Percentiles rank a stretch among this genome's conserved stretches.
These are phyloP conservation scores for Bimastos eiseni DNA, from an alignment of 2,888 invertebrate genomes.

Conservation along the genomic window DNA sequence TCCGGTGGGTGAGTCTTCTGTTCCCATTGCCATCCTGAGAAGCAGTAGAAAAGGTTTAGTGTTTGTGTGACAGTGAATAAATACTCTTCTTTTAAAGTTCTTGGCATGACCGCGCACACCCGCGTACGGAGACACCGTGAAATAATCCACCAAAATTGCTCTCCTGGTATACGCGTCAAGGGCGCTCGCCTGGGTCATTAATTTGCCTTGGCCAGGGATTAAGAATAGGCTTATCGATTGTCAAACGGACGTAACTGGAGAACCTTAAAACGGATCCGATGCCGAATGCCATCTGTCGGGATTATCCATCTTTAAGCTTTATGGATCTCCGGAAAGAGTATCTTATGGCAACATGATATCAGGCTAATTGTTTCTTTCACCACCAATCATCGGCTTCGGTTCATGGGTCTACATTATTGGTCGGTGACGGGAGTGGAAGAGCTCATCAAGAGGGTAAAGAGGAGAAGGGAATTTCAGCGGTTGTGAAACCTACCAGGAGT, in stretches of 20 bases:
- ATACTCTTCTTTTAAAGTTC: background rate
- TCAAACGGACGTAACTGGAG: background rate
- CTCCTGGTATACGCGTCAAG: background rate
- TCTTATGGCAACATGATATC: background rate
- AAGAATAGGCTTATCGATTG: background rate
- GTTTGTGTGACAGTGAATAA: background rate
- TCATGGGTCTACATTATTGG: too few species aligned
- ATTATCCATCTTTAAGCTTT: background rate
- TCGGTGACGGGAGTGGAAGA: background rate
- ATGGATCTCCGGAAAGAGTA: background rate
- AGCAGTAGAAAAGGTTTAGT: background rate
- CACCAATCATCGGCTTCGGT: background rate
- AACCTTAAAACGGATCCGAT: background rate
- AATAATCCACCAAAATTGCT: background rate
- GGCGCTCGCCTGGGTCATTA: background rate
- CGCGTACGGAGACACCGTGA: background rate
- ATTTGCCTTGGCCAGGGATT: background rate
- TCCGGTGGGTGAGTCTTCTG: too few species aligned
- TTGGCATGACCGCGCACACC: too few species aligned
- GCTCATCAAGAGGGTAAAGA: background rate
- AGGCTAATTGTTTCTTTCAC: background rate
- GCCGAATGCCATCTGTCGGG: background rate
- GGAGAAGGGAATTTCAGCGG: background rate
- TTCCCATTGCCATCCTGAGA: background rate
- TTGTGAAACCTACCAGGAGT: background rate